Evolutionary conservation across 2,113 vertebrate genomes (phyloP), one percentile per base, ranked within the genome.

Genomic region (Alosa alosa): DNA sequence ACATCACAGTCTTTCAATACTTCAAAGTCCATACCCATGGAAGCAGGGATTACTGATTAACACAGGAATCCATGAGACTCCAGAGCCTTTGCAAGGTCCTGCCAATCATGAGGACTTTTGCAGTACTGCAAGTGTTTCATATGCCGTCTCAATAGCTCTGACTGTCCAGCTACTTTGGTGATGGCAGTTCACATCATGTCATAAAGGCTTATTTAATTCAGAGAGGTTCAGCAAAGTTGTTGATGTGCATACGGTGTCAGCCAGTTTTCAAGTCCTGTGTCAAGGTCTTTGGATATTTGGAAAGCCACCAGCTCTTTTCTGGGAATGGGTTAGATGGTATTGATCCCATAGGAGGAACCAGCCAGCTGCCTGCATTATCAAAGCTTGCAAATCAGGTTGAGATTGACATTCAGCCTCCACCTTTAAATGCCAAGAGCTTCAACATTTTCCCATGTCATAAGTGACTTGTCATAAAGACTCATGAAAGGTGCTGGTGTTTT

Each of bases 31-130:
- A 60, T 60, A 41, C n/a, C 7, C 49, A 39, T 82, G 81, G 83
- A 15, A 47, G 13, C 84, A 45, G 47, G 18, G 55, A 55, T 88
- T 91, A 91, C 85, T 89, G 83, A 89, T 92, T 90, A 91, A 92
- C 88, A 44, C 2, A 8, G 41, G 31, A 45, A 41, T 11, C 64
- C 72, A 78, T 15, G 20, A 39, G 25, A 39, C 72, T 78, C 72
- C 31, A 41, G 10, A 78, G 31, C 13, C 31, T 78, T 78, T 78
- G 72, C 36, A 17, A 36, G 31, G 72, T 17, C 72, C 25, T 31
- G 25, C 72, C 72, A 39, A 39, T 78, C 72, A 78, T 15, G 1
- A 39, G 39, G 72, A 78, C 72, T 78, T 78, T 36, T 78, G 64
- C n/a, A 72, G 64, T n/a, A 72, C n/a, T 78, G 31, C 72, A 39